Percentiles rank a stretch among this genome's conserved stretches.
Conservation (phyloP, 2,888 invertebrate species). For the Sarcophaga variegata region DNA sequence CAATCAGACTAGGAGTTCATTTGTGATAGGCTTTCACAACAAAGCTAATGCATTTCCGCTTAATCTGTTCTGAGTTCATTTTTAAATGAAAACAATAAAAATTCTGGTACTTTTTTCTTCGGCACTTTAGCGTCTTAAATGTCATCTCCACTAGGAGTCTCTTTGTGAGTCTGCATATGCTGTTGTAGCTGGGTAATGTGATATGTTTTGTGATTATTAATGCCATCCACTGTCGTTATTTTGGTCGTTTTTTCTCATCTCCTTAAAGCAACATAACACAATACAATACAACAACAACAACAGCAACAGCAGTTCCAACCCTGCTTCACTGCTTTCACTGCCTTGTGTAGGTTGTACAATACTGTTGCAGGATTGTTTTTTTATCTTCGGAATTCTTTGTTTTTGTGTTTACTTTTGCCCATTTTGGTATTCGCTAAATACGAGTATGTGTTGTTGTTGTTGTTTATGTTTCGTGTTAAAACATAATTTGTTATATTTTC, state of each 20-base stretch:
- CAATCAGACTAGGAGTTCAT: too few species aligned
- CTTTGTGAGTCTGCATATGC: conserved; percentile 10
- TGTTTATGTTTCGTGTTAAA: conserved; percentile 68
- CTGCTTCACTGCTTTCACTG: conserved; percentile 48
- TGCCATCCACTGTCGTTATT: conserved; percentile 4
- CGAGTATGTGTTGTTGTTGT: conserved; percentile 10
- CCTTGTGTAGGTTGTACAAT: conserved; percentile 52
- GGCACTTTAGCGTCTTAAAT: not conserved
- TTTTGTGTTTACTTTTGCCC: too few species aligned
- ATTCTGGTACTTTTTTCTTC: not conserved
- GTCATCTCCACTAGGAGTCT: not conserved
- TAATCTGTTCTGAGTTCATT: too few species aligned
- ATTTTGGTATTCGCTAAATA: conserved; percentile 38
- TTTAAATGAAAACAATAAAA: too few species aligned
- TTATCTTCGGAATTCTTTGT: not conserved
- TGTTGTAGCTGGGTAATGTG: conserved; percentile 59
- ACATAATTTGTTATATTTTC: conserved; percentile 67
- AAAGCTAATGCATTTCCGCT: too few species aligned
- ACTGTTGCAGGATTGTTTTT: conserved; percentile 24
- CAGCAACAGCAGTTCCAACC: conserved; percentile 40
- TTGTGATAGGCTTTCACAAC: too few species aligned
- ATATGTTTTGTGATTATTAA: conserved; percentile 61
- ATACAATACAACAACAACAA: not conserved
- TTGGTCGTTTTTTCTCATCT: conserved; percentile 24
- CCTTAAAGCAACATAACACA: not conserved